A percentile compares a stretch with the other conserved stretches of the same genome.
Conservation (phyloP, 2,113 vertebrate genomes). For the rabbit (Oryctolagus cuniculus) region DNA sequence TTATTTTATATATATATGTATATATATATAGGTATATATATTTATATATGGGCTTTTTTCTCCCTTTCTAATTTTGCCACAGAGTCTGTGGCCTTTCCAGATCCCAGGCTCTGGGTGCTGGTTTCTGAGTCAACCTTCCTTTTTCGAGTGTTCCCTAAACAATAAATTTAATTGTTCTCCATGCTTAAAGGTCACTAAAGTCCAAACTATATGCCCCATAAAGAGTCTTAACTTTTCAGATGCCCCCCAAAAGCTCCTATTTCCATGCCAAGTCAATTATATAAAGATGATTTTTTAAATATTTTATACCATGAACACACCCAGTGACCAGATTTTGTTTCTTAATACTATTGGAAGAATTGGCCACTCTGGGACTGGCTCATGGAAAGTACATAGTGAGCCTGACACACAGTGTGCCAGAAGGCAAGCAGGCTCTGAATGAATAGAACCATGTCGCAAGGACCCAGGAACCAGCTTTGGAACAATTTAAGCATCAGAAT, state of each 20-base stretch:
- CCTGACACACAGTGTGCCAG: background rate
- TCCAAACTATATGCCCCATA: background rate
- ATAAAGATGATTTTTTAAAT: slow-evolving; percentile 11
- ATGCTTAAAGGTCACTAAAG: background rate
- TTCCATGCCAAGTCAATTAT: background rate
- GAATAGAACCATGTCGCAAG: background rate
- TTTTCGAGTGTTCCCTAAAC: background rate
- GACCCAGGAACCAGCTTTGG: background rate
- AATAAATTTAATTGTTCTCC: background rate
- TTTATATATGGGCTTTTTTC: too few relatives aligned
- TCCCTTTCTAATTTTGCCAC: background rate
- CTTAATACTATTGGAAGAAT: slow-evolving; percentile 45
- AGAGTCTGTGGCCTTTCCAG: background rate
- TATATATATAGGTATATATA: too few relatives aligned
- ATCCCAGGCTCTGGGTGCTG: background rate
- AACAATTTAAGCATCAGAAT: slow-evolving; percentile 2
- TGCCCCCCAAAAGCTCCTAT: background rate
- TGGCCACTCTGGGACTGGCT: background rate
- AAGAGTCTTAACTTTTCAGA: background rate
- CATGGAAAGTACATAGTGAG: background rate
- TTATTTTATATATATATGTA: too few relatives aligned
- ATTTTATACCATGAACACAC: background rate
- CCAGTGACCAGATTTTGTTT: slow-evolving; percentile 4
- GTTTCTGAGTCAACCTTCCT: background rate
- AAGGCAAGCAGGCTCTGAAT: slow-evolving; percentile 29